A percentile compares a stretch with the other conserved stretches of the same genome.
These are phyloP conservation scores for Thalassaphorura encarpata DNA, from an alignment of 1,140 invertebrate genomes.

Conservation along the genomic window DNA sequence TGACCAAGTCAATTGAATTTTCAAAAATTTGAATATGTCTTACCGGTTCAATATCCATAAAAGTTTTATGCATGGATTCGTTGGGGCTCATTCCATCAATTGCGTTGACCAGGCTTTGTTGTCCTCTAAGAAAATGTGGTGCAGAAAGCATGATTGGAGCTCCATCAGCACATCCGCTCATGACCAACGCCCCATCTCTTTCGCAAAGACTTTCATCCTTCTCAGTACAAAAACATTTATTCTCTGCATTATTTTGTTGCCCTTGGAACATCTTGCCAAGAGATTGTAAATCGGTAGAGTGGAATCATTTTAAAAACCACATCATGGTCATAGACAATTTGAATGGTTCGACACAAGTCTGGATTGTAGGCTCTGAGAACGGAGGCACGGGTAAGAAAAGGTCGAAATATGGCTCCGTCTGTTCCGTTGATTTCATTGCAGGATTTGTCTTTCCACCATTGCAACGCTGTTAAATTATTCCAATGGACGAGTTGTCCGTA, in stretches of 20 bases:
- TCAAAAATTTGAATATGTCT: conserved; percentile 31
- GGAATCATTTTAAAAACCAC: conserved; percentile 54
- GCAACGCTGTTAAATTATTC: conserved; percentile 45
- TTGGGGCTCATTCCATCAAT: conserved; percentile 62
- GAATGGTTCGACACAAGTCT: conserved; percentile 43
- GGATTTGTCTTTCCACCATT: conserved; percentile 46
- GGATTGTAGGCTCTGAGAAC: conserved; percentile 14
- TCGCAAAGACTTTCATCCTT: conserved; percentile 2
- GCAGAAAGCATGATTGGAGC: conserved; percentile 60
- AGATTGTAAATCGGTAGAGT: conserved; percentile 52
- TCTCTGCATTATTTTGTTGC: conserved; percentile 48
- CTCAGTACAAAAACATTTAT: conserved; percentile 59
- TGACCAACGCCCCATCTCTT: conserved; percentile 8
- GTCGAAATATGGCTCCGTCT: conserved; percentile 64
- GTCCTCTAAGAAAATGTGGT: conserved; percentile 72
- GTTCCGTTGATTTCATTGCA: conserved; percentile 61
- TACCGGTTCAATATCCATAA: conserved; percentile 58
- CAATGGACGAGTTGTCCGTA: conserved; percentile 53
- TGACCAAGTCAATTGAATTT: neutral
- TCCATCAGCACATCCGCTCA: conserved; percentile 34
- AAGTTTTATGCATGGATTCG: conserved; percentile 55
- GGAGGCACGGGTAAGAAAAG: conserved; percentile 44
- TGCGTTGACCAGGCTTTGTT: conserved; percentile 50
- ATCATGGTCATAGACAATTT: conserved; percentile 48
- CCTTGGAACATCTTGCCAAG: conserved; percentile 50